Evolutionary conservation across 2,113 vertebrate genomes (phyloP).

Genomic region (Plecotus auritus): DNA sequence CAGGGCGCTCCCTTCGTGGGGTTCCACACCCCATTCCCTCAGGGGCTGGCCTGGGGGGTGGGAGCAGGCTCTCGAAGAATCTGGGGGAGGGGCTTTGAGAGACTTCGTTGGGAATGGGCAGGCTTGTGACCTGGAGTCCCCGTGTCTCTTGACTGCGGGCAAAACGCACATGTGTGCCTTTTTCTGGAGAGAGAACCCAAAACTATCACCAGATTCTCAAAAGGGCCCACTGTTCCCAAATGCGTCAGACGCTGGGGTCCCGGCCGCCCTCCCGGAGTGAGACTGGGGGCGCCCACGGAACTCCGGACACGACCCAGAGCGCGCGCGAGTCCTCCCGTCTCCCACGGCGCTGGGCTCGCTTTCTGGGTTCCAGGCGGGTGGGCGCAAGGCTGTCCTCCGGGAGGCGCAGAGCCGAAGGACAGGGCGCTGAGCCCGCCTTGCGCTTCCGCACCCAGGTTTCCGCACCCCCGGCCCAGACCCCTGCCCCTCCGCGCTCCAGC

Average conservation of each 20-base stretch:
- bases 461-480: accelerated
- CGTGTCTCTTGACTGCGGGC: not conserved
- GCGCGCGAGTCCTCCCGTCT: accelerated
- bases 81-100: not conserved
- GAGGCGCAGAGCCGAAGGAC: accelerated
- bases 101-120: not conserved
- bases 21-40: not conserved
- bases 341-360: not conserved
- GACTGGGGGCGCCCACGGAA: accelerated
- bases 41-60: not conserved
- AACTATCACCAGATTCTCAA: not conserved
- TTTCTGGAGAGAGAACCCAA: not conserved
- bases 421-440: accelerated
- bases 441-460: accelerated
- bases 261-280: not conserved
- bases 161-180: accelerated
- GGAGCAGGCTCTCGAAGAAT: not conserved
- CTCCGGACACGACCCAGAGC: not conserved
- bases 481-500: not conserved
- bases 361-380: not conserved
- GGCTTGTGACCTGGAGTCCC: not conserved
- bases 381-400: accelerated
- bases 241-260: not conserved
- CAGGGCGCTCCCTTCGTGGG: not conserved
- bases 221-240: not conserved